Base-by-base conservation (phyloP, 2,888 invertebrate genomes). In the Euplexia lucipara region DNA sequence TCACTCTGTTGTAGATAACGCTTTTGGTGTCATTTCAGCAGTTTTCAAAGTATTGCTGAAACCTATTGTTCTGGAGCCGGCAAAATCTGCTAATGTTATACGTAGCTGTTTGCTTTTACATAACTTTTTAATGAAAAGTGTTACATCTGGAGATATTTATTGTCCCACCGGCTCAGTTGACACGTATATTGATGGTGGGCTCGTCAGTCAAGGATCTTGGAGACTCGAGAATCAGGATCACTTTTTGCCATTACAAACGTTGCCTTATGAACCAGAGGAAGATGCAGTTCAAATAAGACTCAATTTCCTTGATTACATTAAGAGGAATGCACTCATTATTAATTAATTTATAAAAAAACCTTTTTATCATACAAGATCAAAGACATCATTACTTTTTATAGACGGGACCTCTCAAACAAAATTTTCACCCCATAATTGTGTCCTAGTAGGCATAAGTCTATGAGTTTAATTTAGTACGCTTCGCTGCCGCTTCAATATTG, bases 41-140 rank as follows among this genome's bases (percentile, higher is more conserved):
- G 76, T 70, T 2, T 72, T 72, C 32, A 72, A 72, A 57, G 70
- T 72, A 2, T 16, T 72, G 5, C 14, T 20, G 0, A 72, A 69
- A 22, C 72, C 70, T 0, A 72, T 72, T 14, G 16, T 14, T 10
- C 52, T 72, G 14, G 70, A 57, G 10, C 72, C 72, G 0, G 5
- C 9, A 0, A 72, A 72, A 20, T 57, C 70, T 30, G 30, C 51
- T 0, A 6, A 9, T 3, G 5, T 75, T 4, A 69, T 72, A 3
- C 54, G 52, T 7, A 75, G 72, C 14, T 75, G 72, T 35, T 20
- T 72, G 8, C 26, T 72, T 0, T 14, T 72, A 2, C 72, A 72
- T 32, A 72, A 72, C 14, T 72, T 57, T 53, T 35, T 72, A 8
- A 69, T 75, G 34, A 39, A 26, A 8, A 72, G 72, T 9, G 56